phyloP scores from a whole-genome alignment of 2,797 vertebrate genomes.

The Lepilemur ruficaudatus region DNA sequence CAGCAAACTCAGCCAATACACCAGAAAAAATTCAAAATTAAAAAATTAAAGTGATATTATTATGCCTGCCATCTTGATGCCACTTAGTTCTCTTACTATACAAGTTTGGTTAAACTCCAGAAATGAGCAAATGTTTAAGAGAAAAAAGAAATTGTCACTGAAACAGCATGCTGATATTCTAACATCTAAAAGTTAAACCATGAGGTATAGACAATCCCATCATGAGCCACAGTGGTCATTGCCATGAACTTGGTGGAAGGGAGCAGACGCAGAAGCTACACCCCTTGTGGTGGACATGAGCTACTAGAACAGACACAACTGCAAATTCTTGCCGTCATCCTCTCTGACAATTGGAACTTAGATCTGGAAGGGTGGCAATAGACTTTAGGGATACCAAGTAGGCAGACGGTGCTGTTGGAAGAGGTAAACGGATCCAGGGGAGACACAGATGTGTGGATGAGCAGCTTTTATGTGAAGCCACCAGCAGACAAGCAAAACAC shows the following conservation, averaged over 20 bases:
- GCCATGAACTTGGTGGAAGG: neutral
- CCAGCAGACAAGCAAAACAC: neutral
- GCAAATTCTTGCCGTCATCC: neutral
- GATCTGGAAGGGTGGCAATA: neutral
- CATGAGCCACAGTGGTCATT: neutral
- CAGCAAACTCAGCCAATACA: conserved; percentile 44
- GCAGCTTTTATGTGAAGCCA: neutral
- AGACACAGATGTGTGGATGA: neutral
- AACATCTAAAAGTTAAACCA: conserved; percentile 40
- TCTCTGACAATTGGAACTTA: neutral
- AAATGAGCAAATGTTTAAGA: conserved; percentile 75
- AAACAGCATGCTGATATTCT: conserved; percentile 48
- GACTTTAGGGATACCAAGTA: neutral
- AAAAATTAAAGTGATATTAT: conserved; percentile 43
- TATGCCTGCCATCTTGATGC: conserved; percentile 57
- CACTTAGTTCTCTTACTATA: conserved; percentile 40
- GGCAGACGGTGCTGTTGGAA: neutral
- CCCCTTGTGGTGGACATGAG: neutral
- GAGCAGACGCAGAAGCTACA: neutral
- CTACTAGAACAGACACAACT: neutral
- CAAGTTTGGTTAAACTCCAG: conserved; percentile 58
- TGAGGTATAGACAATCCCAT: neutral
- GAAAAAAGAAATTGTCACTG: conserved; percentile 40
- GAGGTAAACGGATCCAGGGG: neutral
- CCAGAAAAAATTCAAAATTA: conserved; percentile 54